Conservation (phyloP, 1,140 invertebrate genomes). For the Hyphantria cunea region DNA sequence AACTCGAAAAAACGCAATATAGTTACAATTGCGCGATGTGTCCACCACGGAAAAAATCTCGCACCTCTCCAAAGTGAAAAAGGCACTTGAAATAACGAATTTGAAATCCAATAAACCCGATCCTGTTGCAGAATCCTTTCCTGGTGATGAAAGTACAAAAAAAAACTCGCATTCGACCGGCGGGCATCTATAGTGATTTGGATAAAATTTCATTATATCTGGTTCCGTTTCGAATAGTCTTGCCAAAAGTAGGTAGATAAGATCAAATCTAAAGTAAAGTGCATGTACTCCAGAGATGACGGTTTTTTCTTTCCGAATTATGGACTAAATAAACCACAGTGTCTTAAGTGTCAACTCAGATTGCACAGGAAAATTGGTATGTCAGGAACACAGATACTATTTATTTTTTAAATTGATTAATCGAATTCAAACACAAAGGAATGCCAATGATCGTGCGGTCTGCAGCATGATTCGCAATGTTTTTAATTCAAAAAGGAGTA, state of each 20-base stretch:
- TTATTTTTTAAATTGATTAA: no score
- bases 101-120: conserved; percentile 66
- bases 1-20: conserved; percentile 52
- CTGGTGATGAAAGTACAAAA: conserved; percentile 22
- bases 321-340: no score
- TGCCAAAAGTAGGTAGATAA: not conserved
- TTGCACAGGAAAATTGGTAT: no score
- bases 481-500: no score
- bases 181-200: conserved; percentile 12
- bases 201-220: conserved; percentile 3
- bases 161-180: conserved; percentile 6
- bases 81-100: conserved; percentile 65
- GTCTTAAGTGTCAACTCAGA: no score
- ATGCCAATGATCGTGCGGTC: no score
- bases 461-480: no score
- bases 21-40: conserved; percentile 33
- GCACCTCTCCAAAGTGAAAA: conserved; percentile 53
- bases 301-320: no score
- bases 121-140: conserved; percentile 45
- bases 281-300: no score
- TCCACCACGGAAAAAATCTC: conserved; percentile 55
- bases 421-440: no score
- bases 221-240: not conserved
- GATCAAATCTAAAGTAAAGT: not conserved
- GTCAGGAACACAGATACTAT: no score